Percentiles rank a stretch among this genome's conserved stretches.
Evolutionary conservation across 2,113 vertebrate species (phyloP).

Genomic region (Phyllopteryx taeniolatus): DNA sequence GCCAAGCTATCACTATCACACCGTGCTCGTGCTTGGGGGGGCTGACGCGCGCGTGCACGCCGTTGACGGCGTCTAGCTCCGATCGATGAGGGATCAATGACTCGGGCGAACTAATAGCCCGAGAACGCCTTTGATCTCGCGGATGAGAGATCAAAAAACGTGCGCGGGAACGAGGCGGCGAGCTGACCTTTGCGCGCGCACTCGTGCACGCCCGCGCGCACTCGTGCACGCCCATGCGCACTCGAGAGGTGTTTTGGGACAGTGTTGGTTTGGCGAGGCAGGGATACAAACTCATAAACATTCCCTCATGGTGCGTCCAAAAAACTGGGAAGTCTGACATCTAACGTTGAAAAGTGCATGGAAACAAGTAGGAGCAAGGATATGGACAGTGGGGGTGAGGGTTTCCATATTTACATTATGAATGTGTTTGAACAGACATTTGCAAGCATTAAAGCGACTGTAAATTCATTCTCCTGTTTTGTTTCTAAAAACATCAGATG

Average conservation of each 20-base stretch:
- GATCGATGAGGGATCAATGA: slow-evolving; percentile 84
- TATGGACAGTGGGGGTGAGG: too few relatives aligned
- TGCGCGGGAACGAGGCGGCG: slow-evolving; percentile 68
- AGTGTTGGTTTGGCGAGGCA: background rate
- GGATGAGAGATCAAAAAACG: slow-evolving; percentile 83
- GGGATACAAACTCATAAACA: background rate
- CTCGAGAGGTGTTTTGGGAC: background rate
- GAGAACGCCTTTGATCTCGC: slow-evolving; percentile 83
- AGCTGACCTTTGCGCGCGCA: slow-evolving; percentile 57
- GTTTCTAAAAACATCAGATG: too few relatives aligned
- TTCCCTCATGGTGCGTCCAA: background rate
- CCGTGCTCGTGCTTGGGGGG: slow-evolving; percentile 74
- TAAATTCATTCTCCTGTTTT: too few relatives aligned
- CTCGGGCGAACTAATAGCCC: slow-evolving; percentile 84
- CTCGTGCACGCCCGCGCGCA: background rate
- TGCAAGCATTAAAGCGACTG: too few relatives aligned
- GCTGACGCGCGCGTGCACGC: slow-evolving; percentile 63
- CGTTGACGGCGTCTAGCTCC: slow-evolving; percentile 81
- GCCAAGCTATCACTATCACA: slow-evolving; percentile 24
- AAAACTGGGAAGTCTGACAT: background rate
- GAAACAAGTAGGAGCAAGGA: too few relatives aligned
- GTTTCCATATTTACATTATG: too few relatives aligned
- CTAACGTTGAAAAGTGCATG: background rate
- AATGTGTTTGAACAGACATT: too few relatives aligned
- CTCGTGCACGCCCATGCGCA: background rate